A percentile compares a stretch with the other conserved stretches of the same genome.
Evolutionary conservation across 2,113 vertebrate genomes (phyloP).

Genomic region (Amia ocellicauda): DNA sequence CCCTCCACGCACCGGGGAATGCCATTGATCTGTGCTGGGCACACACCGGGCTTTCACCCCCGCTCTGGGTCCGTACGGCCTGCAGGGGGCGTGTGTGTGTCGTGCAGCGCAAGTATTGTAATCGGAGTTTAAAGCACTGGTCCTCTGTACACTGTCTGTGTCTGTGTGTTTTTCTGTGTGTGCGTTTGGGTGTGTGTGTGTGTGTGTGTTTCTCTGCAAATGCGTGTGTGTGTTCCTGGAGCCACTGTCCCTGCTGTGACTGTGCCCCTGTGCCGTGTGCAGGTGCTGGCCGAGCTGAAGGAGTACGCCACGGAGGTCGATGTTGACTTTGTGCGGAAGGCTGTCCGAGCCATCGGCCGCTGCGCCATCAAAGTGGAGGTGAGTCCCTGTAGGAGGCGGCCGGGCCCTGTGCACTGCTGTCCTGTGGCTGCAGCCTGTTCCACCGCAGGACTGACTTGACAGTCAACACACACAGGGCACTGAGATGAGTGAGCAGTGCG

Average conservation of each 20-base stretch:
- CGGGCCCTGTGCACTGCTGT: not conserved
- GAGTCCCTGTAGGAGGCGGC: not conserved
- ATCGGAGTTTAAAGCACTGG: too few species aligned
- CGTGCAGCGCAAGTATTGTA: too few species aligned
- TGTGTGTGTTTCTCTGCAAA: not conserved
- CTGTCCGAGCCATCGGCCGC: constrained; percentile 92
- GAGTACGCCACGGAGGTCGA: constrained; percentile 98
- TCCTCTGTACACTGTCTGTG: too few species aligned
- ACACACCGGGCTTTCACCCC: too few species aligned
- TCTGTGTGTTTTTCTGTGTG: not conserved
- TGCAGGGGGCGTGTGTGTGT: too few species aligned
- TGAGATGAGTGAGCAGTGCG: not conserved
- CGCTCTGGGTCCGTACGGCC: too few species aligned
- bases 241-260: not conserved
- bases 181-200: not conserved
- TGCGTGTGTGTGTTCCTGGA: not conserved
- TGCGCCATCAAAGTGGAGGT: constrained; percentile 98
- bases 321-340: constrained; percentile 96
- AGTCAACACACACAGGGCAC: too few species aligned
- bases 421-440: too few species aligned
- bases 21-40: too few species aligned
- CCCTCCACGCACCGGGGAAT: too few species aligned
- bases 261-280: too few species aligned
- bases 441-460: too few species aligned
- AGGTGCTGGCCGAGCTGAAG: constrained; percentile 96